Evolutionary conservation across 23 tunicate species (phyloP), one percentile per base, ranked within the genome.

Genomic region (Ciona savignyi): DNA sequence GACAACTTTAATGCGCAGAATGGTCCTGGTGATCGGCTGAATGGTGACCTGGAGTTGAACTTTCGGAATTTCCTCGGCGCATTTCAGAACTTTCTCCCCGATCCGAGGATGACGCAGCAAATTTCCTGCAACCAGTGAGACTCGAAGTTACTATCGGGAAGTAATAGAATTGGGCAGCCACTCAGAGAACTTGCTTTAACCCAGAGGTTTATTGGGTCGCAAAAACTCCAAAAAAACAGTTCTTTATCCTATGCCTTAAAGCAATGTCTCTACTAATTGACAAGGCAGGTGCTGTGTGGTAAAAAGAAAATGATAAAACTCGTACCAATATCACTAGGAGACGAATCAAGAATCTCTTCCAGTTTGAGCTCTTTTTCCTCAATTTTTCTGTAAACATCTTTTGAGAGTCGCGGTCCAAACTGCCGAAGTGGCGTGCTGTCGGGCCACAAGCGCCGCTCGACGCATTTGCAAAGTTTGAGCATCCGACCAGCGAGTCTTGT

Each of bases 21-120:
- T 93, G 23, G 96, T 79, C 25, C 99, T 67, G n/a, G 99, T 95
- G 83, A 95, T 95, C 20, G 99, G 99, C 49, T 95, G 99, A 30
- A 95, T 91, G 42, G 73, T 34, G 11, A 95, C 81, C 42, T 85
- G 92, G 42, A 95, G 72, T 23, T 67, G 62, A 4, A 95, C 83
- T 30, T 66, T 63, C 4, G 99, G 99, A 60, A 95, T 73, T 70
- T 95, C 86, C 4, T 77, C 51, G 34, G 85, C 87, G 42, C 86
- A 80, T 22, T 72, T 67, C 24, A 63, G 60, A 62, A 95, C 96
- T 29, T 75, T 84, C 0, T 83, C 83, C 6, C 96, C 99, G 3
- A 80, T 80, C n/a, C 65, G 34, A 1, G 90, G 91, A 70, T 88
- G 87, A 1, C 74, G 77, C 21, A 95, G 71, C 81, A 95, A 70